Evolutionary conservation across 2,888 invertebrate genomes (phyloP), one percentile per base, ranked within the genome.

Genomic region (Pseudococcus longispinus): DNA sequence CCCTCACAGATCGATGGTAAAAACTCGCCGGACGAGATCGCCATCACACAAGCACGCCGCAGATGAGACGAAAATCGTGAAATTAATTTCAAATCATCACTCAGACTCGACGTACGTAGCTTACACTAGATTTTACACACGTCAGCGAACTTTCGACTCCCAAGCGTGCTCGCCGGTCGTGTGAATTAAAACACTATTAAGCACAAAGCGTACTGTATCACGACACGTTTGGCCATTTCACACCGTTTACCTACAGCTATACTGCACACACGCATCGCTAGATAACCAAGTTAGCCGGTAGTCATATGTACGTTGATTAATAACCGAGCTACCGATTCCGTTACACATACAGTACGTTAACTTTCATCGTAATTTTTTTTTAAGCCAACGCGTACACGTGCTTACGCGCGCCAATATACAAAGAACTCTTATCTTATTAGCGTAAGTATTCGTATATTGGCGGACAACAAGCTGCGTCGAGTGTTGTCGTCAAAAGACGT

Each of bases 251-350:
- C 23, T 60, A 23, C n/a, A 46, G n/a, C 8, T 9, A 60, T n/a
- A 51, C 4, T n/a, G 46, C 8, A 51, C 8, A n/a, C 51, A 51
- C 8, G 44, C 51, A 8, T 51, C 60, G 60, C 20, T 23, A 55
- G 6, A n/a, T 55, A n/a, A 1, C 18, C 8, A 55, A 26, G 20
- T 9, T 65, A 70, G 70, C 70, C 70, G 18, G 70, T 70, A 70
- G 70, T 70, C 70, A 70, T 70, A 29, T 18, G 18, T 70, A 37
- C 37, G 37, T 37, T 37, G 70, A 70, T 70, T 70, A 70, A 70
- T 70, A 70, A 70, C 70, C 70, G 5, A 70, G 70, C 70, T 70
- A 70, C 70, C 29, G 3, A 70, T 70, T 70, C 70, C 70, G 70
- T 70, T 70, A 70, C 70, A 70, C 70, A 37, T 37, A n/a, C n/a